These are phyloP conservation scores for Actinia equina DNA, from an alignment of 64 coral and sea anemone genomes.

Conservation along the genomic window DNA sequence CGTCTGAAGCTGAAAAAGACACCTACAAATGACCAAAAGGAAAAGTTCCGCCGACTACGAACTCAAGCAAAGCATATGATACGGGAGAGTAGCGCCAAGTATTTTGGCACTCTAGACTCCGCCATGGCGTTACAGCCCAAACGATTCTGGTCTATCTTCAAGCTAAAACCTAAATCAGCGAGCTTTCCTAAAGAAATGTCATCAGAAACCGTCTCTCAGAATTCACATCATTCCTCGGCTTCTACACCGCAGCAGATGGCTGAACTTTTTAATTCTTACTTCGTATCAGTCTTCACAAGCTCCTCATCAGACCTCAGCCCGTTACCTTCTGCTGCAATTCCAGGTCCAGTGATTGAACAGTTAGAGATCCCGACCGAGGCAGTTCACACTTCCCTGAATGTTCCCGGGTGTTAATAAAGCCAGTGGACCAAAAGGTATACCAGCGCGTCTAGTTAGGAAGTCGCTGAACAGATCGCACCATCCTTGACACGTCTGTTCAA, in stretches of 20 bases:
- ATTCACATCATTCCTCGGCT: background rate
- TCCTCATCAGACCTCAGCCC: no score
- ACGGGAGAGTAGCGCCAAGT: constrained; percentile 39
- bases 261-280: constrained; percentile 13
- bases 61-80: constrained; percentile 50
- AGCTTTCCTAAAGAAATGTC: constrained; percentile 41
- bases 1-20: constrained; percentile 34
- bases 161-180: constrained; percentile 36
- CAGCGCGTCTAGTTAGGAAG: constrained; percentile 29
- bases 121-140: constrained; percentile 20
- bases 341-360: no score
- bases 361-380: no score
- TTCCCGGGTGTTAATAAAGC: constrained; percentile 32
- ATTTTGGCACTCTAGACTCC: constrained; percentile 35
- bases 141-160: no score
- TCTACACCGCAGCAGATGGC: constrained; percentile 13
- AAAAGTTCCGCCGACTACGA: constrained; percentile 33
- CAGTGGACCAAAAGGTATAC: constrained; percentile 31
- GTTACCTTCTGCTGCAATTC: no score
- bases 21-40: constrained; percentile 27
- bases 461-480: constrained; percentile 14
- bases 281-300: no score
- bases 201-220: background rate
- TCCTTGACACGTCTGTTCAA: constrained; percentile 19
- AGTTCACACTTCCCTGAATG: no score